These are phyloP conservation scores for Chymomyza costata DNA, from an alignment of 1,140 invertebrate species.

Conservation along the genomic window DNA sequence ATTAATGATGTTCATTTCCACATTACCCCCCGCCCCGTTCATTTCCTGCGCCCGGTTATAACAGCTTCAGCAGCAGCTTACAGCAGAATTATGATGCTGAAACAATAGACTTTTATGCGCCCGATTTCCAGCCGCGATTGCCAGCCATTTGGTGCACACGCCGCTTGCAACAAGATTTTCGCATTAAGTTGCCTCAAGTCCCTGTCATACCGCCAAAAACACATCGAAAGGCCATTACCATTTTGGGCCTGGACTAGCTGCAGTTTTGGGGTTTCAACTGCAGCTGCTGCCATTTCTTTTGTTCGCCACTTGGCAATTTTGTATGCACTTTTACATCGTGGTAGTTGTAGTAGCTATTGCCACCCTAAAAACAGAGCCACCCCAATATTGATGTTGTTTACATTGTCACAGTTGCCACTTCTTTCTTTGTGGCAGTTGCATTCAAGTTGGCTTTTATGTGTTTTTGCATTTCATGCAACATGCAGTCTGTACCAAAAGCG, in stretches of 20 bases:
- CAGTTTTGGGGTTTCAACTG: conserved; percentile 38
- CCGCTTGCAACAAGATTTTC: conserved; percentile 66
- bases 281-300: conserved; percentile 54
- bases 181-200: conserved; percentile 53
- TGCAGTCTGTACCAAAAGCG: conserved; percentile 16
- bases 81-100: conserved; percentile 69
- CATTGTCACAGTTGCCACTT: conserved; percentile 64
- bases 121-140: conserved; percentile 18
- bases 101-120: conserved; percentile 70
- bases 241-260: conserved; percentile 55
- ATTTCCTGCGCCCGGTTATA: not conserved
- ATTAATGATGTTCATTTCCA: conserved; percentile 72
- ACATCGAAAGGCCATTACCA: conserved; percentile 60
- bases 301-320: conserved; percentile 63
- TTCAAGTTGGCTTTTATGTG: too few species aligned
- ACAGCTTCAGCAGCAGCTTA: conserved; percentile 36
- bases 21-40: not conserved
- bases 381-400: conserved; percentile 46
- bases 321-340: conserved; percentile 70
- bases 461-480: conserved; percentile 36
- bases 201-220: not conserved
- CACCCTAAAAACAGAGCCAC: not conserved
- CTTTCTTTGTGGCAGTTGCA: too few species aligned
- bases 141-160: conserved; percentile 47
- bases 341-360: conserved; percentile 14